Base-by-base conservation (phyloP, 2,113 vertebrate genomes). In the Trematomus loennbergii region DNA sequence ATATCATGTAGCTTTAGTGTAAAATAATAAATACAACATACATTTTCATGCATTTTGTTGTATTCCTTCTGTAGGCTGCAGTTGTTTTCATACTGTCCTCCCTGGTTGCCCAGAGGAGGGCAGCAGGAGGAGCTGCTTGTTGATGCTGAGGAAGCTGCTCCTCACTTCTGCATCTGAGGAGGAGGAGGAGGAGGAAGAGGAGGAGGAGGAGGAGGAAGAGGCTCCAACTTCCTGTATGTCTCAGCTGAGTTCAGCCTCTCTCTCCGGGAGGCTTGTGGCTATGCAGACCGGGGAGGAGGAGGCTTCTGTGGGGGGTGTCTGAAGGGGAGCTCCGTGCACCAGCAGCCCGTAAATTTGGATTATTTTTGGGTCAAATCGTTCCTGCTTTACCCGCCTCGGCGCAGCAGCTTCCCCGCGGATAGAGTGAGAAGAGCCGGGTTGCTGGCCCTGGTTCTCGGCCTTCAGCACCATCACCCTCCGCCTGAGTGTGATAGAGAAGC, bases 181-280 rank as follows among this genome's bases (percentile, higher is more conserved):
- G 22, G 22, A 84, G 85, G 81, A 77, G 81, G 67, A 87, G 81
- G 46, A 66, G 46, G 63, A 66, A n/a, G n/a, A n/a, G n/a, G n/a
- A 66, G 46, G 63, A 66, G 64, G 49, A 48, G 54, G 82, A 87
- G 87, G 82, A 79, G 84, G 74, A 87, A 71, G 40, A 57, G 59
- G 84, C 87, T 55, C 33, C 73, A 73, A 94, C 94, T 95, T 95
- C 95, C 94, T 95, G 94, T 95, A 83, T 78, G 79, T 72, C 46
- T 75, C 87, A 74, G 75, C 87, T 61, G 79, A 82, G 71, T 82
- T 55, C 87, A 80, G 63, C 70, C 85, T 78, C 61, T 85, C 79
- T 86, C 79, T 86, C 72, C 58, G 79, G 76, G 83, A 87, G 86
- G 79, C 64, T 85, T 65, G 81, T 48, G 72, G 36, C 72, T 86